A percentile compares a stretch with the other conserved stretches of the same genome.
phyloP scores from a whole-genome alignment of 2,797 vertebrate species.

The Holocentrus rufus region DNA sequence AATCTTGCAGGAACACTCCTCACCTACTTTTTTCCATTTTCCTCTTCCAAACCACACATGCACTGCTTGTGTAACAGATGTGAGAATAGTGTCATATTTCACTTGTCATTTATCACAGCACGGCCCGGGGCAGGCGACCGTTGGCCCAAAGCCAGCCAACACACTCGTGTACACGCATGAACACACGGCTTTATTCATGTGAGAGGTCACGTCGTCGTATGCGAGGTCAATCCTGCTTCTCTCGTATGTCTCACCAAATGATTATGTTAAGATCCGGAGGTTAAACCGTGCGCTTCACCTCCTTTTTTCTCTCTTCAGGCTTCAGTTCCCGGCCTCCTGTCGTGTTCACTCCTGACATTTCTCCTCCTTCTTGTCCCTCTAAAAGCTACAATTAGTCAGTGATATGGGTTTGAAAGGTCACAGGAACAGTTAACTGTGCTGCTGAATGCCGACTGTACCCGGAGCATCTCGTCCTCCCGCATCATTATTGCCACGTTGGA shows the following conservation, averaged over 20 bases:
- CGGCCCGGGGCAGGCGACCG: slow-evolving; percentile 2
- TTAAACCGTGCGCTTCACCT: slow-evolving; percentile 7
- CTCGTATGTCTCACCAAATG: not conserved
- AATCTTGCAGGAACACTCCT: slow-evolving; percentile 31
- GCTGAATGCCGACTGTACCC: slow-evolving; percentile 10
- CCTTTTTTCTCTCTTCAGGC: not conserved
- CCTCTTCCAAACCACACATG: slow-evolving; percentile 11
- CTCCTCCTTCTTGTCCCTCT: not conserved
- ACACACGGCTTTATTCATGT: slow-evolving; percentile 19
- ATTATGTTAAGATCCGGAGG: slow-evolving; percentile 17
- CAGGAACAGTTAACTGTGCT: not conserved
- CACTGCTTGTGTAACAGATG: not conserved
- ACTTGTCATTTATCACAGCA: slow-evolving; percentile 15
- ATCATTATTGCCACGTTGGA: slow-evolving; percentile 7
- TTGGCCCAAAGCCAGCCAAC: slow-evolving; percentile 20
- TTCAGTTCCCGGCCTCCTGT: not conserved
- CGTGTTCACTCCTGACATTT: not conserved
- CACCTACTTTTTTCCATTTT: slow-evolving; percentile 14
- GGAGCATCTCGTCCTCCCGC: slow-evolving; percentile 11
- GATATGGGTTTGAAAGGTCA: slow-evolving; percentile 7
- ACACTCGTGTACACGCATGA: slow-evolving; percentile 30
- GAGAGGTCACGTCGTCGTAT: slow-evolving; percentile 46
- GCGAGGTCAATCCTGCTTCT: slow-evolving; percentile 38
- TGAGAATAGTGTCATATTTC: slow-evolving; percentile 27
- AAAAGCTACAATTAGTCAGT: not conserved